Base-by-base conservation (phyloP, 2,113 vertebrate genomes). In the Zapus hudsonius region DNA sequence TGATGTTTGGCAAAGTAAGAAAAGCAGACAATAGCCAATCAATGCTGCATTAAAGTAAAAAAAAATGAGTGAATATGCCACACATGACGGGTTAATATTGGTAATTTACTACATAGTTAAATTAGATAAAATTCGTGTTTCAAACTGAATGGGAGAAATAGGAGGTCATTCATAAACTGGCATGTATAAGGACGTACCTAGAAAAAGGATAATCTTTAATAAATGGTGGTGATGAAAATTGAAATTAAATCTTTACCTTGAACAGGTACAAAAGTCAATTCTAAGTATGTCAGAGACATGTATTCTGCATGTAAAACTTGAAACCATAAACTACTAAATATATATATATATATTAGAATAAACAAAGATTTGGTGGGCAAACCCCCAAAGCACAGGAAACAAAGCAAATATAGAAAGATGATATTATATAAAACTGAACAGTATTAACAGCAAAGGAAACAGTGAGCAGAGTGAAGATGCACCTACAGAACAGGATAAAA, bases 21-120 rank as follows among this genome's bases (percentile, higher is more conserved):
- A 90, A 84, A 86, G 36, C 17, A 90, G 88, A 90, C 3, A 6
- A 72, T 19, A 89, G 47, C 67, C 80, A 72, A 64, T 59, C 44
- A 85, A 31, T 47, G 2, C 78, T 91, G 59, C 64, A 67, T 63
- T 75, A 87, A 80, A 75, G 36, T 64, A 84, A 59, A 94, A 47
- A 47, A n/a, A n/a, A 91, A 52, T 42, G 5, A 91, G 8, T 90
- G 55, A 83, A 87, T 31, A 89, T 75, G 42, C 16, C 74, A 61
- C 11, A 47, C 20, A 23, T 22, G 29, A 70, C 42, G 15, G 8
- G 27, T 6, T 63, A 27, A 91, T 55, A 59, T 67, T 44, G 72
- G 75, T 80, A 82, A 93, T 67, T 75, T 80, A 67, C 59, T 84
- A 84, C 33, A 16, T 57, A 12, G 15, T 59, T 90, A 11, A 91